Conservation (phyloP, 2,113 vertebrate genomes). For the Ictalurus punctatus region DNA sequence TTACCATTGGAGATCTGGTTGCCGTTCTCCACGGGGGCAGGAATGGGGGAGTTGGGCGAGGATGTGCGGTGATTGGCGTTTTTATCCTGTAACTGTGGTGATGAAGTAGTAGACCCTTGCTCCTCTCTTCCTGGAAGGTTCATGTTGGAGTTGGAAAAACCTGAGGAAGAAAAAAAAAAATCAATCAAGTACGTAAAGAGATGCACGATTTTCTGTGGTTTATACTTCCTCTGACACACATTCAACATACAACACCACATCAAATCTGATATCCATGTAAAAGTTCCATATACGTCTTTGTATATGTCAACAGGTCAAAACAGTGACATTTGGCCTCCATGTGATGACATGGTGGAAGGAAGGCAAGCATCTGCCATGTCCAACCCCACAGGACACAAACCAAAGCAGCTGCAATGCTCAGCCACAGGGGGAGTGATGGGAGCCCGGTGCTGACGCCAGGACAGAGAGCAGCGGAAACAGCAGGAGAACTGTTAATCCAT, state of each 20-base stretch:
- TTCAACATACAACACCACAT: background rate
- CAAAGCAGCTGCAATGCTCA: conserved; percentile 44
- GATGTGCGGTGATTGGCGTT: conserved; percentile 88
- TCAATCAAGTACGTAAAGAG: background rate
- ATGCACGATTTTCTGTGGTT: background rate
- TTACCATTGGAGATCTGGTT: conserved; percentile 92
- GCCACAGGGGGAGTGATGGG: conserved; percentile 39
- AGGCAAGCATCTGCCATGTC: conserved; percentile 42
- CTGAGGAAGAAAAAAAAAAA: conserved; percentile 61
- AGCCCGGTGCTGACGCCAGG: conserved; percentile 39
- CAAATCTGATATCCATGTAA: background rate
- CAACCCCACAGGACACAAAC: conserved; percentile 16
- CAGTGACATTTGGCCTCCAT: background rate
- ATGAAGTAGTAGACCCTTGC: conserved; percentile 71
- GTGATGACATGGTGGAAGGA: conserved; percentile 23
- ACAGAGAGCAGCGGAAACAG: conserved; percentile 29
- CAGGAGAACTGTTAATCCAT: conserved; percentile 40
- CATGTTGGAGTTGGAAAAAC: conserved; percentile 86
- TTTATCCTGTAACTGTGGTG: conserved; percentile 84
- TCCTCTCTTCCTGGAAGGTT: conserved; percentile 84
- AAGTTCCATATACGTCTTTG: background rate
- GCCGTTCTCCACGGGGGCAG: conserved; percentile 85
- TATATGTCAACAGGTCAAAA: background rate
- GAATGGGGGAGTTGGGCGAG: conserved; percentile 72
- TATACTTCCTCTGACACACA: background rate